These are phyloP conservation scores for Pseudopodoces humilis DNA, from an alignment of 2,113 vertebrate genomes.

Conservation along the genomic window DNA sequence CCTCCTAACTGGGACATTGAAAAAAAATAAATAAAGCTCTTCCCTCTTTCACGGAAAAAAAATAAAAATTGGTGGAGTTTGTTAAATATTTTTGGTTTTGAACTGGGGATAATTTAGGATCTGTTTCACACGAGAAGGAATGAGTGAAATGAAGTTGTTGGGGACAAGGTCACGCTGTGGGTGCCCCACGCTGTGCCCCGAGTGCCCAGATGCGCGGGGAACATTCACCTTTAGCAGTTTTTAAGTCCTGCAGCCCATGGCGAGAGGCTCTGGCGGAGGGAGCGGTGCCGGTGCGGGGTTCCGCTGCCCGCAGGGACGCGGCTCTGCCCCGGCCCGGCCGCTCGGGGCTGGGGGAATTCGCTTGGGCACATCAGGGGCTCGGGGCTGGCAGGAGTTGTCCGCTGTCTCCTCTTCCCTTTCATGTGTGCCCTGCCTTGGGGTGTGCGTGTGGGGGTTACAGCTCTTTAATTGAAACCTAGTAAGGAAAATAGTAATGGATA, in stretches of 20 bases:
- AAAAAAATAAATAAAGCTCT: neutral
- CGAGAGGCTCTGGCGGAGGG: neutral
- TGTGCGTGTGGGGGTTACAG: neutral
- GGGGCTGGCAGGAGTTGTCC: neutral
- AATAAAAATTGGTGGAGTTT: neutral
- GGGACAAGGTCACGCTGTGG: neutral
- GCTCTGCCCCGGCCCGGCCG: neutral
- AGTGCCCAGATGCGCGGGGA: neutral
- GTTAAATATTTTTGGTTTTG: neutral
- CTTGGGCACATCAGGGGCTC: neutral
- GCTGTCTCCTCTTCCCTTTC: neutral
- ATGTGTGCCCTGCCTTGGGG: neutral
- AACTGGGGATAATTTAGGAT: neutral
- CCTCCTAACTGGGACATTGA: neutral
- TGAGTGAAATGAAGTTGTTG: neutral
- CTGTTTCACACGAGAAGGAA: neutral
- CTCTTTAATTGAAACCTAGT: conserved; percentile 74
- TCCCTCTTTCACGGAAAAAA: neutral
- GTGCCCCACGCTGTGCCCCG: neutral
- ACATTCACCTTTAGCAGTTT: neutral
- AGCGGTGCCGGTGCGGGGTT: neutral
- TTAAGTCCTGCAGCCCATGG: rapidly evolving
- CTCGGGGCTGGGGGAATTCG: neutral
- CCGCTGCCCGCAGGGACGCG: neutral
- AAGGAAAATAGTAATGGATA: conserved; percentile 75